These are phyloP conservation scores for Pocillopora verrucosa DNA, from an alignment of 64 coral and sea anemone genomes.

Conservation along the genomic window DNA sequence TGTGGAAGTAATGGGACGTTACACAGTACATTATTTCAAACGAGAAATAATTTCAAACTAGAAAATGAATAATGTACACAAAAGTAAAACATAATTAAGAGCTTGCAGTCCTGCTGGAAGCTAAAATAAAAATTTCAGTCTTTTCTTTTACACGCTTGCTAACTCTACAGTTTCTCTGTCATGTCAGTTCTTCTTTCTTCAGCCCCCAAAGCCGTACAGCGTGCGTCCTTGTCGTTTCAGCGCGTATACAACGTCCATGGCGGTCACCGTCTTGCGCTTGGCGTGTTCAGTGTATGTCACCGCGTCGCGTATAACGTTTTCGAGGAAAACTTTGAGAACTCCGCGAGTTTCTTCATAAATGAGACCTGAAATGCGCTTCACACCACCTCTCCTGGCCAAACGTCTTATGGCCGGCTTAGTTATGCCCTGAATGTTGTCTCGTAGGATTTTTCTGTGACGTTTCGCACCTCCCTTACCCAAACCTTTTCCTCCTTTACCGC, in stretches of 20 bases:
- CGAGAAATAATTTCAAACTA: no score
- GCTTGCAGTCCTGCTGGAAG: background rate
- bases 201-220: conserved; percentile 64
- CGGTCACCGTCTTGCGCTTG: conserved; percentile 69
- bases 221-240: conserved; percentile 75
- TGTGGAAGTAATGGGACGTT: no score
- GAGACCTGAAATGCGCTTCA: conserved; percentile 65
- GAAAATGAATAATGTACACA: no score
- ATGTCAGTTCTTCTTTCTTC: background rate
- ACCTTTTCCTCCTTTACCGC: conserved; percentile 69
- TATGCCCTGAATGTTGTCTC: conserved; percentile 63
- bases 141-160: no score
- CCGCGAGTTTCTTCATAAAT: conserved; percentile 72
- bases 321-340: conserved; percentile 58
- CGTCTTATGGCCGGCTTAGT: conserved; percentile 70
- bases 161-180: background rate
- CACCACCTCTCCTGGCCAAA: conserved; percentile 53
- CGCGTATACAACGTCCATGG: conserved; percentile 75
- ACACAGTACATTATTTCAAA: no score
- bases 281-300: conserved; percentile 75
- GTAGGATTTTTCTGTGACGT: conserved; percentile 61
- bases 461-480: conserved; percentile 71
- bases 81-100: no score
- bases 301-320: conserved; percentile 61
- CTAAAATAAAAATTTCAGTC: background rate